These are phyloP conservation scores for Dasypus novemcinctus DNA, from an alignment of 2,113 vertebrate species.

Conservation along the genomic window DNA sequence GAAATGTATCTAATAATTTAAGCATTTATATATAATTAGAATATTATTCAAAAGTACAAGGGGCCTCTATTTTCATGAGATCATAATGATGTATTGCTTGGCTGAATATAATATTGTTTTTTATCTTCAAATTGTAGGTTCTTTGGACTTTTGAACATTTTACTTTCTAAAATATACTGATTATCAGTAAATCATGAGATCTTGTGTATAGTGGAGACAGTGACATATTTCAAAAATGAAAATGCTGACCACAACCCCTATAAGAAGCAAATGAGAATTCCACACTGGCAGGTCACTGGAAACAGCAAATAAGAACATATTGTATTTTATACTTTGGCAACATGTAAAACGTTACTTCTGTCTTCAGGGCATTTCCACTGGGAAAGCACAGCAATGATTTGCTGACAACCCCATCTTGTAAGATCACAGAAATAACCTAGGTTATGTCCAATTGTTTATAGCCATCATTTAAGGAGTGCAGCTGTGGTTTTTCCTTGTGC, in stretches of 20 bases:
- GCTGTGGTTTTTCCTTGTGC: slow-evolving; percentile 29
- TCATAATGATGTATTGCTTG: neutral
- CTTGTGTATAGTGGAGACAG: neutral
- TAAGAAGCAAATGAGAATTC: slow-evolving; percentile 35
- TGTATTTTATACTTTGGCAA: slow-evolving; percentile 32
- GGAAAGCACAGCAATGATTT: neutral
- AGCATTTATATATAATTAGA: neutral
- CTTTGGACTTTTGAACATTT: neutral
- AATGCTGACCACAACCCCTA: neutral
- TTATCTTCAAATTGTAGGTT: neutral
- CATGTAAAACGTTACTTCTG: slow-evolving; percentile 6
- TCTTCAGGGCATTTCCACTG: neutral
- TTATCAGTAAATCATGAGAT: neutral
- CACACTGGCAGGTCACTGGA: neutral
- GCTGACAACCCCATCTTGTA: slow-evolving; percentile 34
- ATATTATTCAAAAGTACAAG: neutral
- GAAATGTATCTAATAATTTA: neutral
- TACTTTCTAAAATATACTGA: neutral
- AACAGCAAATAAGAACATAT: neutral
- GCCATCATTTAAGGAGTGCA: slow-evolving; percentile 5
- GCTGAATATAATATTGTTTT: neutral
- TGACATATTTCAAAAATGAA: slow-evolving; percentile 46
- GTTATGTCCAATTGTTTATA: slow-evolving; percentile 39
- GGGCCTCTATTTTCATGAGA: neutral
- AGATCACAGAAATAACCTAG: neutral